Conservation (phyloP, 2,113 vertebrate species). For the Acrocephalus kingi region DNA sequence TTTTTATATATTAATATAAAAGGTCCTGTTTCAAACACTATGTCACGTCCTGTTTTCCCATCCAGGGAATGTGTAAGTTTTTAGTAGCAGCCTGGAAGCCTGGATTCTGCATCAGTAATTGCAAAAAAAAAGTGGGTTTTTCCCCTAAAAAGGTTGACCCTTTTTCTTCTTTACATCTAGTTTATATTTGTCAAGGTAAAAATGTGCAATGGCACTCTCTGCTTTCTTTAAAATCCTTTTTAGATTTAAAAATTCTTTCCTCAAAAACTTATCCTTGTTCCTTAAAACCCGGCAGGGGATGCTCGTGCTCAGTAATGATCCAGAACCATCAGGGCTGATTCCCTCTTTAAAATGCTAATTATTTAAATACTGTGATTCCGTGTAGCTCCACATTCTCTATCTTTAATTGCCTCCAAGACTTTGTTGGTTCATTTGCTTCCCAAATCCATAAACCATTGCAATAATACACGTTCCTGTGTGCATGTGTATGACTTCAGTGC, state of each 20-base stretch:
- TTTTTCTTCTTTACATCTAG: neutral
- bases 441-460: neutral
- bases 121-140: neutral
- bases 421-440: neutral
- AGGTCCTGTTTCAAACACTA: conserved; percentile 1
- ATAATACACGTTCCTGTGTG: neutral
- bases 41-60: neutral
- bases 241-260: neutral
- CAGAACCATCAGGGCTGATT: neutral
- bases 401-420: neutral
- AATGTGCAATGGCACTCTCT: neutral
- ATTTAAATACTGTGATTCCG: neutral
- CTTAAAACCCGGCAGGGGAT: neutral
- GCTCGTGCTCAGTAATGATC: neutral
- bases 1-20: conserved; percentile 40
- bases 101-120: neutral
- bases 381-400: neutral
- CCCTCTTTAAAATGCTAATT: neutral
- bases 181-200: neutral
- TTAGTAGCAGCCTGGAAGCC: neutral
- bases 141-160: neutral
- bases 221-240: neutral
- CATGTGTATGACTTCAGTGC: neutral
- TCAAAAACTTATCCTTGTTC: neutral
- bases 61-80: neutral